Evolutionary conservation across 1,140 invertebrate genomes (phyloP).

Genomic region (Lepidurus couesii): DNA sequence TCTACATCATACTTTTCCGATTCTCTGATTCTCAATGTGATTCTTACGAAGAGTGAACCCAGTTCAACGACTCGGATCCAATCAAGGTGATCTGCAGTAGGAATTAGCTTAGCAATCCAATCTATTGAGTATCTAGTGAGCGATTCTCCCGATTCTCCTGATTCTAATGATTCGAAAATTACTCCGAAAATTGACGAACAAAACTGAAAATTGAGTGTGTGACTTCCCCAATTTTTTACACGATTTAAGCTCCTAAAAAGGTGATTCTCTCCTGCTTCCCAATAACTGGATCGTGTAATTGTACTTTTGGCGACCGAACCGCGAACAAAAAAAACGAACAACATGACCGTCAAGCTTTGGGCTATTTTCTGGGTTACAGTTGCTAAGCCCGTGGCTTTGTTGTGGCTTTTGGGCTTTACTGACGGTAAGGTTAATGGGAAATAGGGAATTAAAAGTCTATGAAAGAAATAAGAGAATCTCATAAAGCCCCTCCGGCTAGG

Average conservation of each 20-base stretch:
- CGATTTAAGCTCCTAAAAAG: neutral
- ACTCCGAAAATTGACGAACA: no score
- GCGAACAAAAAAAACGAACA: neutral
- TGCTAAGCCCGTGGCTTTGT: constrained; percentile 14
- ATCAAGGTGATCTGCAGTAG: no score
- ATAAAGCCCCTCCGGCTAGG: neutral
- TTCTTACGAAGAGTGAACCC: no score
- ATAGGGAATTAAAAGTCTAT: constrained; percentile 20
- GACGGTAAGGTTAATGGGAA: constrained; percentile 21
- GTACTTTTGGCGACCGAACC: neutral
- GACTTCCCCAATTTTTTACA: neutral
- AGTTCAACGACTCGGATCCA: no score
- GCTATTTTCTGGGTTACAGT: constrained; percentile 15
- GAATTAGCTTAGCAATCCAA: no score
- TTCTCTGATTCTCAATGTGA: no score
- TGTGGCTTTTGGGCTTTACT: constrained; percentile 15
- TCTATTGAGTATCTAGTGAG: no score
- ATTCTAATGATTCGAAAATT: no score
- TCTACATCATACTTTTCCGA: no score
- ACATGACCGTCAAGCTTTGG: constrained; percentile 14
- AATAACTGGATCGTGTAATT: neutral
- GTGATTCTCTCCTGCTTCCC: neutral
- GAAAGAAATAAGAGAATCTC: constrained; percentile 19
- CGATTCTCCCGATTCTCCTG: no score
- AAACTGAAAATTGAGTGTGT: no score